A percentile compares a stretch with the other conserved stretches of the same genome.
Conservation (phyloP, 1,140 invertebrate species). For the Pseudachorutes palmiensis region DNA sequence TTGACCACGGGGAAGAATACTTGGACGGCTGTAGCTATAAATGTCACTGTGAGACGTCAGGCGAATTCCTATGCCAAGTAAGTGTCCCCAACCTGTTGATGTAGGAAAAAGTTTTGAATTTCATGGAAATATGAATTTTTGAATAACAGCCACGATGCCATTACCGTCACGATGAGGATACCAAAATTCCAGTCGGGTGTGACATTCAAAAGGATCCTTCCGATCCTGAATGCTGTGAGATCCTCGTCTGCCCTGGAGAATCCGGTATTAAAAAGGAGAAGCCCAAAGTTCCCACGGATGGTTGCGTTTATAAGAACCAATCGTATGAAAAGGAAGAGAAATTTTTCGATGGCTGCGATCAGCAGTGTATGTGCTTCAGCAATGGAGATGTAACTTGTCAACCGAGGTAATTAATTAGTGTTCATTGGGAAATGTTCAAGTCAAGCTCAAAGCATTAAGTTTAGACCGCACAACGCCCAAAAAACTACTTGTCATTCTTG, state of each 20-base stretch:
- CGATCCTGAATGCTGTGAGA: conserved; percentile 43
- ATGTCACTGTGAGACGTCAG: conserved; percentile 42
- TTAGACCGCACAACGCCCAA: too few species aligned
- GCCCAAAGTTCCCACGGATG: conserved; percentile 45
- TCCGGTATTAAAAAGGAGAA: conserved; percentile 31
- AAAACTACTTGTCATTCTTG: too few species aligned
- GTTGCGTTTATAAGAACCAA: conserved; percentile 65
- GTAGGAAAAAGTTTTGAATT: background rate
- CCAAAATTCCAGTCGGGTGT: conserved; percentile 36
- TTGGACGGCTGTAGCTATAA: conserved; percentile 43
- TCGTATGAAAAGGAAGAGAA: conserved; percentile 61
- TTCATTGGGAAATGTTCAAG: too few species aligned
- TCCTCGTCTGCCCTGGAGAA: conserved; percentile 41
- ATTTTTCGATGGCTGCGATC: conserved; percentile 67
- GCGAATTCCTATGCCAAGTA: conserved; percentile 43
- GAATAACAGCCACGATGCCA: conserved; percentile 33
- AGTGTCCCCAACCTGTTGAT: conserved; percentile 3
- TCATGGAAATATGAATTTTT: background rate
- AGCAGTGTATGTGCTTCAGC: conserved; percentile 64
- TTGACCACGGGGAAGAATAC: conserved; percentile 42
- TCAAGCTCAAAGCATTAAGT: too few species aligned
- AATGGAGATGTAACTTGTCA: conserved; percentile 63
- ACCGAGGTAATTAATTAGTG: conserved; percentile 48
- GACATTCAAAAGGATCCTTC: conserved; percentile 37
- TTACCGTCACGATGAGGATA: conserved; percentile 33